Conservation (phyloP, 1,140 invertebrate species). For the Drosophila albomicans region DNA sequence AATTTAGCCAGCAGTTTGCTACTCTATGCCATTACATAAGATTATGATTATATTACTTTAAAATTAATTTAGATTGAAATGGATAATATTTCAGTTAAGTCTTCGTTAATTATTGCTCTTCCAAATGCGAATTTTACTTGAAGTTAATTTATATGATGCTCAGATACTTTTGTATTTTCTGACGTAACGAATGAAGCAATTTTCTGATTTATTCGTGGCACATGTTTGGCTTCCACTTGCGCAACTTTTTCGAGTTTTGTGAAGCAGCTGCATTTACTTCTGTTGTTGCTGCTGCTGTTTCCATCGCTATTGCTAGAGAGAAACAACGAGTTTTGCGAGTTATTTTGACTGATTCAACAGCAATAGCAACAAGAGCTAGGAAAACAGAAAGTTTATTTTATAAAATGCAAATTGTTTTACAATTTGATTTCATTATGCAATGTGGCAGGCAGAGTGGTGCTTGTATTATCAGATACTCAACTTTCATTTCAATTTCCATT, state of each 20-base stretch:
- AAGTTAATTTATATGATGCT: neutral
- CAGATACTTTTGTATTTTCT: neutral
- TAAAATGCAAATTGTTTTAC: constrained; percentile 77
- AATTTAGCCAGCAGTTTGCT: no score
- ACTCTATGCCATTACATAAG: no score
- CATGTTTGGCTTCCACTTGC: constrained; percentile 10
- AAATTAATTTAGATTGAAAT: no score
- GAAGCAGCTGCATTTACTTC: neutral
- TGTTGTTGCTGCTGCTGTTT: neutral
- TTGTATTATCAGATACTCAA: constrained; percentile 57
- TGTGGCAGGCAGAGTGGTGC: constrained; percentile 27
- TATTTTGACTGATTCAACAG: constrained; percentile 9
- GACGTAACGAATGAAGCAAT: neutral
- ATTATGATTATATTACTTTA: no score
- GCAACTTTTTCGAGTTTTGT: neutral
- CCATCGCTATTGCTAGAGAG: neutral
- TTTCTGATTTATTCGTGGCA: constrained; percentile 19
- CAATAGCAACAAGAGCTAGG: neutral
- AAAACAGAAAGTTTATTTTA: constrained; percentile 64
- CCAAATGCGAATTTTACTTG: no score
- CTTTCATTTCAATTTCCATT: constrained; percentile 18
- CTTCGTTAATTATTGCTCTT: no score
- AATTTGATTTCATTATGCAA: constrained; percentile 73
- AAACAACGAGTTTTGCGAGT: constrained; percentile 3
- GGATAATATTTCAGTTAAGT: no score